Percentiles rank a stretch among this genome's conserved stretches.
Conservation (phyloP, 2,888 invertebrate species). For the Caenorhabditis sinica region DNA sequence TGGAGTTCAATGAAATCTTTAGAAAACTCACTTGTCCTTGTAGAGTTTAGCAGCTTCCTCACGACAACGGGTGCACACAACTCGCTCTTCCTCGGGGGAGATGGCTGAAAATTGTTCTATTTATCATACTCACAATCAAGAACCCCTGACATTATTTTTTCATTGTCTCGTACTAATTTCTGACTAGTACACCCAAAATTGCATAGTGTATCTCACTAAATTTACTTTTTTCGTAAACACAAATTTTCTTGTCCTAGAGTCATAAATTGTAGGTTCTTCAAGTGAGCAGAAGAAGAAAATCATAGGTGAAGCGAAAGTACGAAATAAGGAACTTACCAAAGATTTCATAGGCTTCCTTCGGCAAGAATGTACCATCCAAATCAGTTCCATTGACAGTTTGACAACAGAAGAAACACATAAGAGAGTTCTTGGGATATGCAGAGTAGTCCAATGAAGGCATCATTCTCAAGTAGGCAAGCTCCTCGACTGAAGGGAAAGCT, state of each 20-base stretch:
- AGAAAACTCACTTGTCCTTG: conserved; percentile 51
- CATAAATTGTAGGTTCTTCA: conserved; percentile 1
- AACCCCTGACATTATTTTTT: not conserved
- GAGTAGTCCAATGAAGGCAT: conserved; percentile 49
- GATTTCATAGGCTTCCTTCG: conserved; percentile 55
- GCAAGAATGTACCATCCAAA: conserved; percentile 39
- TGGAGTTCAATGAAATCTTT: not conserved
- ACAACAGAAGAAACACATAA: conserved; percentile 59
- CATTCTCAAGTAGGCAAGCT: conserved; percentile 49
- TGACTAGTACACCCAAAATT: not conserved
- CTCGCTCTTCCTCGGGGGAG: conserved; percentile 37
- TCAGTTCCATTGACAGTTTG: conserved; percentile 49
- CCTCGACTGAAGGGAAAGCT: conserved; percentile 48
- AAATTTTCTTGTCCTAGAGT: conserved; percentile 2
- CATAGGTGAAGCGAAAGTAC: no score
- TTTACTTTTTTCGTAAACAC: not conserved
- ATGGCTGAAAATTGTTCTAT: conserved; percentile 20
- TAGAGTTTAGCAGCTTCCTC: conserved; percentile 51
- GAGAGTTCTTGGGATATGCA: conserved; percentile 38
- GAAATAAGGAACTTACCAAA: conserved; percentile 34
- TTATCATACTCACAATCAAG: not conserved
- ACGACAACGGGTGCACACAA: conserved; percentile 52
- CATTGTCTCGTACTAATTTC: not conserved
- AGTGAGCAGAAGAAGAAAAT: not conserved
- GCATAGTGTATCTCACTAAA: not conserved